phyloP scores from a whole-genome alignment of 1,140 invertebrate species.

The Teleogryllus occipitalis region DNA sequence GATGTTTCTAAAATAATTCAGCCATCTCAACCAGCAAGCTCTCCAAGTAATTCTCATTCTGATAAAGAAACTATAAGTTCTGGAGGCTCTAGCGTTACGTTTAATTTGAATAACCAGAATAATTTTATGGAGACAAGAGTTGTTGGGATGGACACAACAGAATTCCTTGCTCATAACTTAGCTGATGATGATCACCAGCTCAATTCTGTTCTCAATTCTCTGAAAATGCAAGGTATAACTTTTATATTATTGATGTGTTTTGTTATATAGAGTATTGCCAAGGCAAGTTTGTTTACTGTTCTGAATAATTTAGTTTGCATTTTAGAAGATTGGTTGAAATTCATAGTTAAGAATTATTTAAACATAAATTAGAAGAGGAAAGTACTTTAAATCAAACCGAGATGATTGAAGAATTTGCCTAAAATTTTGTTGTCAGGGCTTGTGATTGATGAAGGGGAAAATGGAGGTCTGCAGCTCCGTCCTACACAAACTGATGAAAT shows the following conservation, averaged over 20 bases:
- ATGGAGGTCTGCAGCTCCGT: neutral
- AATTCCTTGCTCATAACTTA: neutral
- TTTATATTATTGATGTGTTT: neutral
- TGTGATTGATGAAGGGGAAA: neutral
- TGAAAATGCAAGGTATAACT: neutral
- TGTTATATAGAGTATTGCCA: neutral
- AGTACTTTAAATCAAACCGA: no score
- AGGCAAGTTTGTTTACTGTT: neutral
- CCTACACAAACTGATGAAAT: neutral
- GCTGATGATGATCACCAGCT: neutral
- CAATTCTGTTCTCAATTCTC: neutral
- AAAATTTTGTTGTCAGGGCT: neutral
- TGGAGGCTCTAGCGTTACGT: neutral
- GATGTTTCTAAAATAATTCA: neutral
- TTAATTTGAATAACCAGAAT: neutral
- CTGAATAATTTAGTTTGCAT: no score
- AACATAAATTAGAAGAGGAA: no score
- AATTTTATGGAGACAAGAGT: neutral
- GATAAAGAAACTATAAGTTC: neutral
- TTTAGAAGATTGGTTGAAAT: no score
- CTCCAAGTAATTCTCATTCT: neutral
- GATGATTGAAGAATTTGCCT: no score
- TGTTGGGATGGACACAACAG: neutral
- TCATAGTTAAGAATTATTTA: no score
- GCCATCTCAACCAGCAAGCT: neutral